Base-by-base conservation (phyloP, 1,140 invertebrate species). In the Drosophila takahashii region DNA sequence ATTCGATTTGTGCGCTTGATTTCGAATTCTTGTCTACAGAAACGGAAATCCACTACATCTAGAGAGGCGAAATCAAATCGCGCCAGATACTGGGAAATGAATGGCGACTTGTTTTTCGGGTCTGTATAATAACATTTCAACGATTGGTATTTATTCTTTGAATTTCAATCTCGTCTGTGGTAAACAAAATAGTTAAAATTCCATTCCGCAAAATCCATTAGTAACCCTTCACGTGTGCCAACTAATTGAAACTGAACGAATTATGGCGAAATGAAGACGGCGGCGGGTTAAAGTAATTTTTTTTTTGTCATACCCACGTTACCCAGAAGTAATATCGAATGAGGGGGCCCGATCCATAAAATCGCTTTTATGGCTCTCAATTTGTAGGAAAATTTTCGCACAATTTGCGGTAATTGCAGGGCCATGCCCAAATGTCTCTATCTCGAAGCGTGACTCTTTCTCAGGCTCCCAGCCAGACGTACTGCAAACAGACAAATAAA, bases 71-170 rank as follows among this genome's bases (percentile, higher is more conserved):
- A 44, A 54, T 29, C 51, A 36, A 60, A 59, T 60, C 32, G 42
- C 50, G 58, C 58, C 42, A 76, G 66, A 79, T 87, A 87, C 84
- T 66, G 45, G 64, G 84, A 89, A 87, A 87, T 87, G 79, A 87
- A 80, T 87, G 84, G 79, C 79, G 79, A 71, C 80, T 87, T 89
- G 64, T 80, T 87, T 77, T 90, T 79, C 26, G 75, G 83, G 84
- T 87, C 48, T 67, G 83, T 86, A 87, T 64, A 22, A 53, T 53
- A 27, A 64, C 52, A 81, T 83, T 83, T 47, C 42, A 50, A 29
- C 47, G 27, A 50, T 50, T 32, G 47, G n/a, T 9, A 10, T 29
- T 50, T 15, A 50, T 81, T 77, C 57, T 26, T 34, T 51, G 58
- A 75, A 75, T 67, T 61, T 53, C 56, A 47, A 53, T 50, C 45